These are phyloP conservation scores for Xiphophorus hellerii DNA, from an alignment of 2,113 vertebrate genomes.

Conservation along the genomic window DNA sequence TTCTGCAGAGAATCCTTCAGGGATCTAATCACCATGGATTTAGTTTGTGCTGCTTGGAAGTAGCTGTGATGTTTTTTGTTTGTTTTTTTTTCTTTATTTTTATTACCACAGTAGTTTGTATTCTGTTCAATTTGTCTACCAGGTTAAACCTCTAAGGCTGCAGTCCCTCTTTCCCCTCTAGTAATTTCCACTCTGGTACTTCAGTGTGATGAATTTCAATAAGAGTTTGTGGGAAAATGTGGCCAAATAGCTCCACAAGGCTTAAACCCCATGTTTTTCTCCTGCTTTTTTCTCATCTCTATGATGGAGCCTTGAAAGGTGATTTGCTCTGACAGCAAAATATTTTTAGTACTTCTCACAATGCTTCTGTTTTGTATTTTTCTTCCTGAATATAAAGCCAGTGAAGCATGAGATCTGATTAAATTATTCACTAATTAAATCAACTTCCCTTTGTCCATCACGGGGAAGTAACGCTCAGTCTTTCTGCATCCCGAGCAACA, in stretches of 20 bases:
- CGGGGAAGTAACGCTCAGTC: conserved; percentile 7
- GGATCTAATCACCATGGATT: conserved; percentile 14
- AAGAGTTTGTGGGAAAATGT: conserved; percentile 22
- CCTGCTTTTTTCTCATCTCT: conserved; percentile 1
- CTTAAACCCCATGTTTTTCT: not conserved
- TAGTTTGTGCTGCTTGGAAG: not conserved
- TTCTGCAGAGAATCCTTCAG: conserved; percentile 6
- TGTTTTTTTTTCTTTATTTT: not conserved
- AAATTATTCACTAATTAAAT: conserved; percentile 30
- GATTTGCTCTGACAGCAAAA: not conserved
- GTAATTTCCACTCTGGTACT: conserved; percentile 17
- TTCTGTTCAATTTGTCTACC: conserved; percentile 1
- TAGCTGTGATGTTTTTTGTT: conserved; percentile 1
- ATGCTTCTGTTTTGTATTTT: conserved; percentile 9
- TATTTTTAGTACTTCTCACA: conserved; percentile 19
- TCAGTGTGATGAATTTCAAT: conserved; percentile 47
- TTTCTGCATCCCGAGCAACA: conserved; percentile 4
- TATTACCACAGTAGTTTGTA: not conserved
- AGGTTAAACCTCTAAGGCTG: conserved; percentile 11
- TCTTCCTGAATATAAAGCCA: conserved; percentile 21
- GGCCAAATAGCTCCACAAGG: not conserved
- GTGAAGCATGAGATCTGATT: conserved; percentile 30
- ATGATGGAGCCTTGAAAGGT: conserved; percentile 15
- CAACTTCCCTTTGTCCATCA: conserved; percentile 19
- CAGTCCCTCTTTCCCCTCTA: not conserved